Base-by-base conservation (phyloP, 35 echinoderm and acorn worm genomes). In the Antedon bifida region DNA sequence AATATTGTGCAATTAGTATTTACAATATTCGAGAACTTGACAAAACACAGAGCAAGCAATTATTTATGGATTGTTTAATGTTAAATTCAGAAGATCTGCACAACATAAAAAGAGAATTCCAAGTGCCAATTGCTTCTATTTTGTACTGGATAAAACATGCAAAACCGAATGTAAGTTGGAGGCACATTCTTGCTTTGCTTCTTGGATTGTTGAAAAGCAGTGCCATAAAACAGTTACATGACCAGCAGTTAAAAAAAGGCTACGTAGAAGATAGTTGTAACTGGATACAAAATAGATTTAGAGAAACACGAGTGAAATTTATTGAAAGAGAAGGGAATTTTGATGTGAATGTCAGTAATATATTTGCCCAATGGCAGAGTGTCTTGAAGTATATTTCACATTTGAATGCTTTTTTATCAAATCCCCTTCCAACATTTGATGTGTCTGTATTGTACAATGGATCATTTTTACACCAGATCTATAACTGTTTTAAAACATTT, bases 311-410 rank as follows among this genome's bases (percentile, higher is more conserved):
- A 38, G 10, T 34, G 11, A 35, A 80, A 80, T 29, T 29, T 11
- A 38, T 26, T 21, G 7, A 2, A 29, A 80, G 23, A 80, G 33
- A 80, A 26, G 35, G 39, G 3, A 38, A 9, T 5, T 29, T 80
- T 29, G 36, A 80, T 80, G 32, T 80, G 5, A 16, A 29, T 35
- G 78, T 35, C 34, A 39, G 17, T 23, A 14, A 80, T 14, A 38
- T 38, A 30, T 80, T 36, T 39, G 3, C 78, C 0, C 78, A 80
- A 30, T 80, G 78, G 78, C 78, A 80, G n/a, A 80, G 78, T 39
- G 34, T 34, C 28, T 36, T 80, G 34, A 80, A 80, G 26, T 39
- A 80, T n/a, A 39, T 38, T 29, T 80, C 78, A 80, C 36, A 23
- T 26, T 36, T 80, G 9, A 80, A 80, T 39, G 10, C 12, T 0